These are phyloP conservation scores for Benitochromis conjunctus DNA, from an alignment of 2,113 vertebrate genomes.

Conservation along the genomic window DNA sequence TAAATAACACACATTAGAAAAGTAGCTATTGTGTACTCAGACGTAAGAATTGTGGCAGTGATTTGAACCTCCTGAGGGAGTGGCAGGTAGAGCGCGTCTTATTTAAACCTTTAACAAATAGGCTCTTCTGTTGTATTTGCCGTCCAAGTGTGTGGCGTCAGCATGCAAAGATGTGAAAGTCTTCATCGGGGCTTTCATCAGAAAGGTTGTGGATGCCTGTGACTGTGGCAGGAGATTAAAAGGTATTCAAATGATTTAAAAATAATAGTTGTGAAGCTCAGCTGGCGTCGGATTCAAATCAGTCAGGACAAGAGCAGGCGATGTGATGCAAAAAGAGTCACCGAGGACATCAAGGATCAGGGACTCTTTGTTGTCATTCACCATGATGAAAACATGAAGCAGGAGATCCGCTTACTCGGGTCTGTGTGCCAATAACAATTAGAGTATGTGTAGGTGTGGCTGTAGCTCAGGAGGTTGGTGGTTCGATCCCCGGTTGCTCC, in stretches of 20 bases:
- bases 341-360: not conserved
- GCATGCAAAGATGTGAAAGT: not conserved
- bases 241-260: not conserved
- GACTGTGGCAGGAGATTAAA: accelerated
- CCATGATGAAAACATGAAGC: not conserved
- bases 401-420: not conserved
- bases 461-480: not conserved
- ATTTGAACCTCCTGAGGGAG: accelerated
- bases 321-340: not conserved
- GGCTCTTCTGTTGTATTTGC: not conserved
- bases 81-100: not conserved
- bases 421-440: not conserved
- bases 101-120: not conserved
- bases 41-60: accelerated
- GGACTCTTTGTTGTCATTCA: not conserved
- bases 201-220: not conserved
- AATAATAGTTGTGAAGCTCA: not conserved
- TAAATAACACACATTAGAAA: not conserved
- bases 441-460: accelerated
- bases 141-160: not conserved
- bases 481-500: not conserved
- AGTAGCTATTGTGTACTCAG: not conserved
- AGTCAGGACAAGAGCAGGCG: not conserved
- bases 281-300: not conserved
- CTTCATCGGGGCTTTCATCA: not conserved